phyloP scores from a whole-genome alignment of 2,113 vertebrate genomes.

The Nothobranchius furzeri region DNA sequence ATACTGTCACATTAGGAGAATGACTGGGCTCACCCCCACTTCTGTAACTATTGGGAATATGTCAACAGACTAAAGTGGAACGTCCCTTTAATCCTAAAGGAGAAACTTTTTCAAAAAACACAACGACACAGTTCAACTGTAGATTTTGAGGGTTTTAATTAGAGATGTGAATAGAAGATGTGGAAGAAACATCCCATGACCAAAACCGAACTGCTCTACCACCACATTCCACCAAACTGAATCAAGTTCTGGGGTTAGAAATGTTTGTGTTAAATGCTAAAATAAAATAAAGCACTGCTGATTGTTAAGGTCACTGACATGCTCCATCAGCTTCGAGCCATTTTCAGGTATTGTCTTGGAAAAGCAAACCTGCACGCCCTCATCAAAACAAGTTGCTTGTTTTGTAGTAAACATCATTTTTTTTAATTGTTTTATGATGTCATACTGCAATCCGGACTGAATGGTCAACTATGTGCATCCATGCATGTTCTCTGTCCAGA shows the following conservation, averaged over 20 bases:
- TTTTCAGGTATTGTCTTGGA: slow-evolving; percentile 18
- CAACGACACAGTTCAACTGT: background rate
- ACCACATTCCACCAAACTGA: background rate
- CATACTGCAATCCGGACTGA: background rate
- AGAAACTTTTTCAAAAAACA: background rate
- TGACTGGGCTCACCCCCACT: no score
- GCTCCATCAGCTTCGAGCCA: background rate
- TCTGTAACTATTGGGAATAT: no score
- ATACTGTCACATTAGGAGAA: no score
- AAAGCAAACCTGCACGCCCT: slow-evolving; percentile 1
- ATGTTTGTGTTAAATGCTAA: background rate
- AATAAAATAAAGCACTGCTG: background rate
- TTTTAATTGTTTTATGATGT: background rate
- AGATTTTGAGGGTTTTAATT: background rate
- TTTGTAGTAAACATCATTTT: background rate
- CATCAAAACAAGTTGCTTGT: slow-evolving; percentile 22
- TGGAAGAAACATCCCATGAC: slow-evolving; percentile 29
- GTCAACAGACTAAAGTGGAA: no score
- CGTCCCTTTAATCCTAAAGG: background rate
- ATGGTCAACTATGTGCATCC: background rate
- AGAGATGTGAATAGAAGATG: background rate
- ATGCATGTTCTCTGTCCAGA: background rate
- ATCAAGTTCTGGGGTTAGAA: background rate
- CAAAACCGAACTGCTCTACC: slow-evolving; percentile 1
- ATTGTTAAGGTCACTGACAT: slow-evolving; percentile 4